Percentiles rank a stretch among this genome's conserved stretches.
Conservation (phyloP, 2,888 invertebrate species). For the Hipparchia sbordonii region DNA sequence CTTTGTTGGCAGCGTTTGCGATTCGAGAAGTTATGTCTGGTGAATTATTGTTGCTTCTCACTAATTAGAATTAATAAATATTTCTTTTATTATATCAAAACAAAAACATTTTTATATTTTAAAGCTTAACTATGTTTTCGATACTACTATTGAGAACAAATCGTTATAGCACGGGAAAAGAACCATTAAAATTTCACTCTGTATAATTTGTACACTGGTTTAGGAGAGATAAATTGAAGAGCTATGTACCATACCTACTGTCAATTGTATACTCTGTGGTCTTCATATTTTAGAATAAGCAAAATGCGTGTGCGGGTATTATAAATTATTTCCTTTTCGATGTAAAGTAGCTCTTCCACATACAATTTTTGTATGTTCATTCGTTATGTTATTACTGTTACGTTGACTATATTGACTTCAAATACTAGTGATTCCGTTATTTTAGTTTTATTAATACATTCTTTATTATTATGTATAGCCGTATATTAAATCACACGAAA, state of each 20-base stretch:
- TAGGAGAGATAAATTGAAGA: conserved; percentile 9
- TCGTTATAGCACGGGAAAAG: no score
- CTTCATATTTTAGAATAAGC: conserved; percentile 32
- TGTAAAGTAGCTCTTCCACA: background rate
- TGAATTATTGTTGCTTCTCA: no score
- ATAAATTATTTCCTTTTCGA: background rate
- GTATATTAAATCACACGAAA: no score
- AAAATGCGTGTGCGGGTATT: conserved; percentile 16
- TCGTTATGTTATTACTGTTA: background rate
- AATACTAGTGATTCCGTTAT: background rate
- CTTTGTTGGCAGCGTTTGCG: no score
- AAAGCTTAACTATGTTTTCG: no score
- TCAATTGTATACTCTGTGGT: conserved; percentile 39
- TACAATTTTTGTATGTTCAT: background rate
- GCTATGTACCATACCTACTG: conserved; percentile 30
- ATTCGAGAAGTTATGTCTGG: no score
- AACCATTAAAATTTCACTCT: no score
- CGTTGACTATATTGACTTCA: background rate
- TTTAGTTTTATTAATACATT: background rate
- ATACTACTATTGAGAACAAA: no score
- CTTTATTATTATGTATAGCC: background rate
- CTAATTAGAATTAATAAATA: no score
- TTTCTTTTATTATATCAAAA: no score
- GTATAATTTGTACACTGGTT: conserved; percentile 15
- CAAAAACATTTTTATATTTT: no score